Conservation (phyloP, 2,113 vertebrate species). For the Gallinago jamesoni region DNA sequence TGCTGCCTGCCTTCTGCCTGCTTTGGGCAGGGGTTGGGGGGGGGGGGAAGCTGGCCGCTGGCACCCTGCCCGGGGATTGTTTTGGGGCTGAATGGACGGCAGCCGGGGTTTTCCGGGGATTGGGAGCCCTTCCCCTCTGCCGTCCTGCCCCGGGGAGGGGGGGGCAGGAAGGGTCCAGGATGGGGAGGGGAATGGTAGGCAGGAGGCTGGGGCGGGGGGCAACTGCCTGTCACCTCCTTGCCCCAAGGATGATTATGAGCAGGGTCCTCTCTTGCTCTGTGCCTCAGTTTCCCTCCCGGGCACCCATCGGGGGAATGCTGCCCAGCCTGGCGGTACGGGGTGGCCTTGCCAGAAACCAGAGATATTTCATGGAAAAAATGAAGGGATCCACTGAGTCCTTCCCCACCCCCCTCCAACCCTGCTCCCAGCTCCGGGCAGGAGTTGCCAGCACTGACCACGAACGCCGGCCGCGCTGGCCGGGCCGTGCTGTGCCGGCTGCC, state of each 20-base stretch:
- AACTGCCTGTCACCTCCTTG: neutral
- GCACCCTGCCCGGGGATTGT: slow-evolving; percentile 56
- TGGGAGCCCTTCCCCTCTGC: neutral
- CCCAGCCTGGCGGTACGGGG: fast-evolving
- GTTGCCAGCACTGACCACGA: slow-evolving; percentile 4
- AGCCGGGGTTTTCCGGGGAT: slow-evolving; percentile 26
- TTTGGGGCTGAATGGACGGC: slow-evolving; percentile 45
- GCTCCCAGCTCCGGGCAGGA: neutral
- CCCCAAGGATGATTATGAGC: neutral
- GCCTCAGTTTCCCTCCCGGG: neutral
- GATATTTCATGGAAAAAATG: slow-evolving; percentile 22
- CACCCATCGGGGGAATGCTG: neutral
- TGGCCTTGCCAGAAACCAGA: neutral
- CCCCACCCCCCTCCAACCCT: neutral
- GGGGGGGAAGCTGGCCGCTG: neutral
- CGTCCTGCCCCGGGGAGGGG: fast-evolving
- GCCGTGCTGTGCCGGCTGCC: fast-evolving
- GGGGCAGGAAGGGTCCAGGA: neutral
- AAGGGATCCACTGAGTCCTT: neutral
- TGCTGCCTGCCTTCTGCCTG: neutral
- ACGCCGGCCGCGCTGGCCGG: neutral
- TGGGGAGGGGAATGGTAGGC: neutral
- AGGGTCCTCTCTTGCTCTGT: neutral
- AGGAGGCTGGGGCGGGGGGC: neutral
- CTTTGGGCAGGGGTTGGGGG: neutral